Evolutionary conservation across 1,140 invertebrate species (phyloP).

Genomic region (Platyscapa corneri): DNA sequence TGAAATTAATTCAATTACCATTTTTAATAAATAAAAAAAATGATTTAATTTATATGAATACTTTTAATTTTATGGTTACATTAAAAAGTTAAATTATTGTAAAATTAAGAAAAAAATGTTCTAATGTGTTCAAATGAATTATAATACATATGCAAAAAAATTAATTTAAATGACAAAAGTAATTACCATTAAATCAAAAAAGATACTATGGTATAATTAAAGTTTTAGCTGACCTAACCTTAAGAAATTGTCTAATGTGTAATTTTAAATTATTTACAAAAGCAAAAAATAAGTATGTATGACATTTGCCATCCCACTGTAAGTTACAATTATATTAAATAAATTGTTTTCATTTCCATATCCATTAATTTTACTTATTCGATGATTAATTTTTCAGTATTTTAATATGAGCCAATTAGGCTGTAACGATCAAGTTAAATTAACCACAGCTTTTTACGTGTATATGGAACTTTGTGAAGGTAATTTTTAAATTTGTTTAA

Average conservation of each 20-base stretch:
- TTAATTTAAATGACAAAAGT: not conserved
- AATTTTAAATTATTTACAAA: not conserved
- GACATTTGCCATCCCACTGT: constrained; percentile 68
- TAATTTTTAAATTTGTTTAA: constrained; percentile 54
- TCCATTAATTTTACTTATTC: constrained; percentile 23
- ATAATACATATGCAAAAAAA: not conserved
- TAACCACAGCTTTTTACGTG: constrained; percentile 69
- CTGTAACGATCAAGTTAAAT: constrained; percentile 69
- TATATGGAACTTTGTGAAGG: constrained; percentile 73
- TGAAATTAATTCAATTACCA: not conserved
- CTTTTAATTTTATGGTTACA: not conserved
- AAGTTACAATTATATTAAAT: constrained; percentile 53
- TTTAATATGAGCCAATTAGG: constrained; percentile 69
- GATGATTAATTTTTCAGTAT: constrained; percentile 64
- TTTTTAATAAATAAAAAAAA: not conserved
- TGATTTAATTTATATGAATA: not conserved
- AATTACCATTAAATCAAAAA: not conserved
- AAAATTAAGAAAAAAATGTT: not conserved
- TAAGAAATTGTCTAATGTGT: not conserved
- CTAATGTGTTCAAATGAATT: not conserved
- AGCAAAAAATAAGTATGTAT: constrained; percentile 58
- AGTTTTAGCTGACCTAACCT: not conserved
- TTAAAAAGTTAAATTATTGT: not conserved
- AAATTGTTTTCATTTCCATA: constrained; percentile 20
- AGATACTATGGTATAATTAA: not conserved